Evolutionary conservation across 2,888 invertebrate genomes (phyloP).

Genomic region (Apoderus coryli): DNA sequence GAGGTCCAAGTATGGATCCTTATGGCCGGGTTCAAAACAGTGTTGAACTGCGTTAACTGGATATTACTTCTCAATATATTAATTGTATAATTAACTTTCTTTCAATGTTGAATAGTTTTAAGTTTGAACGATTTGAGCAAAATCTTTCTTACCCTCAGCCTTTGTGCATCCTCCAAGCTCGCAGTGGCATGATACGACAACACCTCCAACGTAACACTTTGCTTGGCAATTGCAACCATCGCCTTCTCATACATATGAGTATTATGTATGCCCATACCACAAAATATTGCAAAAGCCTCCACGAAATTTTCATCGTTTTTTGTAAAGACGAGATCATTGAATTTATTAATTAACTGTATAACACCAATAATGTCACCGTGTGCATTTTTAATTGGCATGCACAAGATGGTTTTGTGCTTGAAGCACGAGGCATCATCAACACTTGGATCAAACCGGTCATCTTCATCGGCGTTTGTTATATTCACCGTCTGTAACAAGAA

Average conservation of each 20-base stretch:
- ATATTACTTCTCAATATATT: too few relatives aligned
- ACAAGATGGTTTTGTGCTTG: conserved; percentile 77
- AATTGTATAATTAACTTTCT: too few relatives aligned
- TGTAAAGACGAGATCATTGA: conserved; percentile 78
- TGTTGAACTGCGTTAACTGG: too few relatives aligned
- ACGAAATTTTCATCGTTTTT: conserved; percentile 95
- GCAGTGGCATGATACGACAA: conserved; percentile 93
- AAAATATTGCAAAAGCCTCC: conserved; percentile 94
- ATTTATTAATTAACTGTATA: conserved; percentile 84
- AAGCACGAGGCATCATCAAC: conserved; percentile 75
- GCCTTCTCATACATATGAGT: conserved; percentile 96
- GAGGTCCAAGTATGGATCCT: too few relatives aligned
- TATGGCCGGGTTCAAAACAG: too few relatives aligned
- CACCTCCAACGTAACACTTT: conserved; percentile 87
- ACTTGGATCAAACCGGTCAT: conserved; percentile 73
- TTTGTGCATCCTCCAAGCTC: conserved; percentile 74
- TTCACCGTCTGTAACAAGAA: conserved; percentile 61
- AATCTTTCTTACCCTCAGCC: conserved; percentile 65
- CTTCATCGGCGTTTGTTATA: conserved; percentile 79
- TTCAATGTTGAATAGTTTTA: too few relatives aligned
- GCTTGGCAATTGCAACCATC: conserved; percentile 90
- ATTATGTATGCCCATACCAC: conserved; percentile 95
- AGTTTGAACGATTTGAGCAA: conserved; percentile 3
- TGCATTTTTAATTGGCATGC: conserved; percentile 94
- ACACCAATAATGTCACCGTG: conserved; percentile 85